These are phyloP conservation scores for Tympanuchus pallidicinctus DNA, from an alignment of 2,113 vertebrate species.

Conservation along the genomic window DNA sequence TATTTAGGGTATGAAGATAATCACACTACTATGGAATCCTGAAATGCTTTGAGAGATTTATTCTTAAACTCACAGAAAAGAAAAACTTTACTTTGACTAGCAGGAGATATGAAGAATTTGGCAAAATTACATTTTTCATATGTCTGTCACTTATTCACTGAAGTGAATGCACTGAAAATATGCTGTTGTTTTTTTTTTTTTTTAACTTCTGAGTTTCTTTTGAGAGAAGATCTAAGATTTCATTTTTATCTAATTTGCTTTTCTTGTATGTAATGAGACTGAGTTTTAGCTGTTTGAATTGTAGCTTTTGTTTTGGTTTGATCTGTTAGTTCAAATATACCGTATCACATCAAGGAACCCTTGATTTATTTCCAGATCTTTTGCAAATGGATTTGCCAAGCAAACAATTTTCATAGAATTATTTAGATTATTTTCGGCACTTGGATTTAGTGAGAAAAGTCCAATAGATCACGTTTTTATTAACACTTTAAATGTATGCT, in stretches of 20 bases:
- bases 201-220: background rate
- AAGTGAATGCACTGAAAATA: background rate
- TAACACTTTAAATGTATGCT: constrained; percentile 6
- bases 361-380: constrained; percentile 39
- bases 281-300: constrained; percentile 27
- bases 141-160: background rate
- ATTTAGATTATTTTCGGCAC: background rate
- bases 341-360: background rate
- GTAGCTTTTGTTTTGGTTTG: constrained; percentile 34
- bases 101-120: background rate
- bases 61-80: background rate
- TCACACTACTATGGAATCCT: background rate
- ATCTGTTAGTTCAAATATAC: constrained; percentile 40
- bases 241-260: constrained; percentile 6
- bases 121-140: background rate
- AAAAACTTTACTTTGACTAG: background rate
- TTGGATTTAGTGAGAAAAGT: background rate
- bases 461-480: constrained; percentile 33
- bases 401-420: constrained; percentile 26
- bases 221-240: constrained; percentile 27
- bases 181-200: background rate
- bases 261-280: constrained; percentile 28
- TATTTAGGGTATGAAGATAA: background rate
- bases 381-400: constrained; percentile 31
- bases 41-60: background rate